These are phyloP conservation scores for Platyrinchus mystaceus DNA, from an alignment of 2,797 vertebrate species.

Conservation along the genomic window DNA sequence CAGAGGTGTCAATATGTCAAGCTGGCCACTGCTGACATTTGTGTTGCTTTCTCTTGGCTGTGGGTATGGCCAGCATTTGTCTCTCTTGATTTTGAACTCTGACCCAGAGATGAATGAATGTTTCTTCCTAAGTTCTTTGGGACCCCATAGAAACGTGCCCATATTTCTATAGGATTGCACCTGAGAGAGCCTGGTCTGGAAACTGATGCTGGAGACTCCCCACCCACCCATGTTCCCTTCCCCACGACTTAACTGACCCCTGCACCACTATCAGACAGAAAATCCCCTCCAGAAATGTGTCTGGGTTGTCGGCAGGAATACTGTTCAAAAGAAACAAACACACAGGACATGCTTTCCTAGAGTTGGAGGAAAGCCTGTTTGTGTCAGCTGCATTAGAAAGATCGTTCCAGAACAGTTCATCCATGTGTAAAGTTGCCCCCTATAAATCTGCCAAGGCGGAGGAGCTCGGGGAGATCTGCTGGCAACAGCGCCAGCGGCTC, in stretches of 20 bases:
- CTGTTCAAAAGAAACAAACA: not conserved
- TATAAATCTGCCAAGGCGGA: not conserved
- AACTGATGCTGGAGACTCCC: not conserved
- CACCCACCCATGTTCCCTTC: fast-evolving
- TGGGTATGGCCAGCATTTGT: not conserved
- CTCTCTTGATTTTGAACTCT: not conserved
- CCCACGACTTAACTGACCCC: not conserved
- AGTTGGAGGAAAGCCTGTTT: not conserved
- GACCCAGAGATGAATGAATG: not conserved
- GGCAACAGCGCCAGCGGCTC: fast-evolving
- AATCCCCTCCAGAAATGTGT: not conserved
- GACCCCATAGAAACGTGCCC: fast-evolving
- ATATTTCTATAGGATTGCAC: fast-evolving
- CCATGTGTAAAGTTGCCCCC: not conserved
- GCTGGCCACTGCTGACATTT: not conserved
- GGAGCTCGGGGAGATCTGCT: not conserved
- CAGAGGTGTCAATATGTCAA: fast-evolving
- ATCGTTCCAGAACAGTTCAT: not conserved
- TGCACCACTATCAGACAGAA: fast-evolving
- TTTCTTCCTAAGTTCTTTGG: not conserved
- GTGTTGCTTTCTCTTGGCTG: not conserved
- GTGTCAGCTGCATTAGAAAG: not conserved
- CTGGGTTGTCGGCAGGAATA: not conserved
- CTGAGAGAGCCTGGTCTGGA: not conserved
- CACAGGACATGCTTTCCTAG: not conserved